These are phyloP conservation scores for Diplodus puntazzo DNA, from an alignment of 2,797 vertebrate genomes.

Conservation along the genomic window DNA sequence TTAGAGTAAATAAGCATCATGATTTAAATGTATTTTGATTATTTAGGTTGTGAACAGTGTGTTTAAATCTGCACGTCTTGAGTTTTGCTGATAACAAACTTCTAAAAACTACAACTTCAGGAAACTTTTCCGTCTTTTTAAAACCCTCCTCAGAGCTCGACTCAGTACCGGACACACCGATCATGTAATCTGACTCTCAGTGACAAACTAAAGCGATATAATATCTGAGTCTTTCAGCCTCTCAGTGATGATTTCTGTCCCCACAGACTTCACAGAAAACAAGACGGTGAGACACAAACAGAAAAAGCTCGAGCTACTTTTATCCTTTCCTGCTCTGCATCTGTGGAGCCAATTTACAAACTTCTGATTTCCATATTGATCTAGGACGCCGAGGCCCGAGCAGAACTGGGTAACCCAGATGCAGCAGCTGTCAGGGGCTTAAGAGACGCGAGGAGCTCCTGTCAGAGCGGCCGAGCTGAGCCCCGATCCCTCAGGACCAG, in stretches of 20 bases:
- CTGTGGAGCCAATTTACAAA: constrained; percentile 10
- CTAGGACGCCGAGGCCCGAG: constrained; percentile 36
- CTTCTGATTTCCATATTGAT: constrained; percentile 68
- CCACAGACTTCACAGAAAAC: background rate
- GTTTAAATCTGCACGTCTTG: no score
- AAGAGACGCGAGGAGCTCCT: background rate
- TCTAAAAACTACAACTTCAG: no score
- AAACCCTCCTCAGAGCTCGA: background rate
- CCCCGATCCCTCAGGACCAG: constrained; percentile 16
- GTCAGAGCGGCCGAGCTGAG: constrained; percentile 20
- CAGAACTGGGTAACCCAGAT: constrained; percentile 75
- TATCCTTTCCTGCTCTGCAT: background rate
- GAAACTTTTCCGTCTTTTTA: no score
- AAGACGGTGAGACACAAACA: background rate
- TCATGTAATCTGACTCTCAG: background rate
- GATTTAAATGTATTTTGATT: no score
- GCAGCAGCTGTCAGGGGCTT: constrained; percentile 19
- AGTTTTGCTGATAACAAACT: no score
- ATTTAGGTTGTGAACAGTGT: no score
- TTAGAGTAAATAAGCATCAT: no score
- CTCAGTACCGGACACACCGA: background rate
- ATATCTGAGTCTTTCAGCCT: background rate
- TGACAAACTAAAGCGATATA: background rate
- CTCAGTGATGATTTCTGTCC: background rate
- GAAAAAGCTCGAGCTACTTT: background rate